Conservation (phyloP, 2,113 vertebrate species). For the Salminus brasiliensis region DNA sequence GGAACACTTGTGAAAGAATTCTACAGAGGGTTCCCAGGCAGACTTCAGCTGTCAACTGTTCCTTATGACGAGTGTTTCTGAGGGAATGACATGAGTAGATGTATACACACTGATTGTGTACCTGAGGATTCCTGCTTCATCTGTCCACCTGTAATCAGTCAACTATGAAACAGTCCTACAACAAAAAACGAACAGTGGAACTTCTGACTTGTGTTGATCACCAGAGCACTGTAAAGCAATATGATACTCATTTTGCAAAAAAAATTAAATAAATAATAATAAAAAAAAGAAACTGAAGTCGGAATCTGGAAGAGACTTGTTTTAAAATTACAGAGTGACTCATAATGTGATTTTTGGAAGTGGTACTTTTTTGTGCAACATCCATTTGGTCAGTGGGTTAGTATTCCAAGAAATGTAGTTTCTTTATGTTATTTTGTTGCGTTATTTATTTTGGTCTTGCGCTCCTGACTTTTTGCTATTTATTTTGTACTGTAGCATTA, state of each 20-base stretch:
- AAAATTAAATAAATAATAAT: too few relatives aligned
- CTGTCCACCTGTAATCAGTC: constrained; percentile 22
- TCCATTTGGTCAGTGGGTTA: constrained; percentile 34
- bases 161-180: constrained; percentile 6
- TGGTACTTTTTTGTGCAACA: constrained; percentile 41
- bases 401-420: constrained; percentile 25
- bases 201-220: too few relatives aligned
- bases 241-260: constrained; percentile 38
- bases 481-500: constrained; percentile 53
- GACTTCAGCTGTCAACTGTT: constrained; percentile 39
- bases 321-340: constrained; percentile 10
- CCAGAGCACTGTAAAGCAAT: constrained; percentile 47
- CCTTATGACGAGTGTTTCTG: constrained; percentile 61
- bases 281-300: background rate
- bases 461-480: constrained; percentile 54
- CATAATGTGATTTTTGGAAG: constrained; percentile 33
- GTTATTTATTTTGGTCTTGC: constrained; percentile 61
- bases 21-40: constrained; percentile 39
- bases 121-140: constrained; percentile 31
- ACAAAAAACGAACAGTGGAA: constrained; percentile 2
- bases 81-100: constrained; percentile 50
- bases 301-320: constrained; percentile 11
- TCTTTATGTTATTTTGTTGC: constrained; percentile 47
- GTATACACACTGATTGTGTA: constrained; percentile 35
- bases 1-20: constrained; percentile 20